Conservation (phyloP, 1,140 invertebrate genomes). For the Daktulosphaira vitifoliae region DNA sequence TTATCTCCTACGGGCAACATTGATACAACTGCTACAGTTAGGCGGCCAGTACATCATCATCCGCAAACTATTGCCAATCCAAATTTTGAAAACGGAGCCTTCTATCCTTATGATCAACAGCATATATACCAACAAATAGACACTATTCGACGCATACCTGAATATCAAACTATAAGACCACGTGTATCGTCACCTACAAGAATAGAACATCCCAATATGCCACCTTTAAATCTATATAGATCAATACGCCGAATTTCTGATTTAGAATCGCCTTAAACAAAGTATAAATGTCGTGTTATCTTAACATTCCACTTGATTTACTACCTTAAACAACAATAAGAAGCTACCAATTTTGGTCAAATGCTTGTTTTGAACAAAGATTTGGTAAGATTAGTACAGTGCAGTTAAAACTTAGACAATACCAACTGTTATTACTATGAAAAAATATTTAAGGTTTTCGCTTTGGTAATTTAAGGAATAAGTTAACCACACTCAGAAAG, state of each 20-base stretch:
- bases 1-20: conserved; percentile 66
- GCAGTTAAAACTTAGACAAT: too few species aligned
- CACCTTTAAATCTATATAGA: conserved; percentile 58
- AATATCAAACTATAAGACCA: conserved; percentile 47
- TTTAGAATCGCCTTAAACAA: conserved; percentile 9
- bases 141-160: conserved; percentile 41
- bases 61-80: conserved; percentile 25
- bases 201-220: conserved; percentile 70
- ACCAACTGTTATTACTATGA: too few species aligned
- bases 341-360: too few species aligned
- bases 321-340: too few species aligned
- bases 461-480: too few species aligned
- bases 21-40: conserved; percentile 43
- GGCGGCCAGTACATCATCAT: conserved; percentile 23
- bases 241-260: conserved; percentile 15
- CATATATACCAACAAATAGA: conserved; percentile 19
- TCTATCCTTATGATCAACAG: conserved; percentile 20
- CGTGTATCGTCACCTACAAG: conserved; percentile 66
- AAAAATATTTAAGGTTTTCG: too few species aligned
- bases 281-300: background rate
- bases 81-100: conserved; percentile 29
- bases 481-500: too few species aligned
- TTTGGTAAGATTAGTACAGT: too few species aligned
- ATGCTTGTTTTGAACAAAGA: too few species aligned
- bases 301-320: too few species aligned